These are phyloP conservation scores for Zaprionus tsacasi DNA, from an alignment of 1,140 invertebrate species.

Conservation along the genomic window DNA sequence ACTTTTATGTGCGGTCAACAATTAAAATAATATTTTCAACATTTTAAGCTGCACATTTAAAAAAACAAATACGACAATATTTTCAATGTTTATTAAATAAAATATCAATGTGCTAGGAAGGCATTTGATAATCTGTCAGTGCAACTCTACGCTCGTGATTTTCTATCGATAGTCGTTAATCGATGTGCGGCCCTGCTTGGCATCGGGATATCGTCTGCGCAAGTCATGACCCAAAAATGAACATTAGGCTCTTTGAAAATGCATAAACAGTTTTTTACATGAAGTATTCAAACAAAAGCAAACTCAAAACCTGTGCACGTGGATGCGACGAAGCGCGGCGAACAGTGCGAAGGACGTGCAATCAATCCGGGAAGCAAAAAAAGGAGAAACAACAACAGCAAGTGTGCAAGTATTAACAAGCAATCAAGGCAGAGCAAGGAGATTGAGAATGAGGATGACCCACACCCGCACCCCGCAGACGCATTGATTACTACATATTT, in stretches of 20 bases:
- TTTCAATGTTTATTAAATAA: not conserved
- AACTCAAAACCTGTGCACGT: slow-evolving; percentile 49
- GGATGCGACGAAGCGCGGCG: slow-evolving; percentile 40
- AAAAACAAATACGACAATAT: not conserved
- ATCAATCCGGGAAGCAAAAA: not conserved
- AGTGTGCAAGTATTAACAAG: slow-evolving; percentile 15
- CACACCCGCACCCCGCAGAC: slow-evolving; percentile 39
- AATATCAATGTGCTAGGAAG: not conserved
- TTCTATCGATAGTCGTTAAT: slow-evolving; percentile 10
- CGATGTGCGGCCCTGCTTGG: slow-evolving; percentile 24
- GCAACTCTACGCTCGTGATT: not conserved
- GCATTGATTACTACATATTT: slow-evolving; percentile 55
- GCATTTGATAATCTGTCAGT: not conserved
- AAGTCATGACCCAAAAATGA: slow-evolving; percentile 43
- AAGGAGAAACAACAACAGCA: not conserved
- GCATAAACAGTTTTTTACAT: slow-evolving; percentile 54
- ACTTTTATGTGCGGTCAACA: not conserved
- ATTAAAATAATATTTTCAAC: not conserved
- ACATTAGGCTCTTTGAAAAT: slow-evolving; percentile 46
- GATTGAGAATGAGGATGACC: slow-evolving; percentile 38
- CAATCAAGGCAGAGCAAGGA: not conserved
- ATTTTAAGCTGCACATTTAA: not conserved
- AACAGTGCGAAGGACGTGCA: slow-evolving; percentile 33
- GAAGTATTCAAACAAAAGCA: slow-evolving; percentile 53
- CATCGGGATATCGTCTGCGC: slow-evolving; percentile 29